Percentiles rank a stretch among this genome's conserved stretches.
These are phyloP conservation scores for Phasianus colchicus DNA, from an alignment of 2,113 vertebrate species.

Conservation along the genomic window DNA sequence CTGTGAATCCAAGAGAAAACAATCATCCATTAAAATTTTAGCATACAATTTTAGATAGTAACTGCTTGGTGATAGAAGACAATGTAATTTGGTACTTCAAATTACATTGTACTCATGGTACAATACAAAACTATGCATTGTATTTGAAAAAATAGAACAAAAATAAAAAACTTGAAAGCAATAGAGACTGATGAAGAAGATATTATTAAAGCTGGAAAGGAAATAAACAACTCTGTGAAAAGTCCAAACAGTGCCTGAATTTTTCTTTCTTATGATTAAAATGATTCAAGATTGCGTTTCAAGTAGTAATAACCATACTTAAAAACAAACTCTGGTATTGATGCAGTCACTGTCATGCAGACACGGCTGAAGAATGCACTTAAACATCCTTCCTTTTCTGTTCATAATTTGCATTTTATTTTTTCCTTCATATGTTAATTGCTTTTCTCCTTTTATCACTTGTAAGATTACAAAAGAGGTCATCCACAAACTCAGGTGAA, in stretches of 20 bases:
- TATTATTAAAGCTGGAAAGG: background rate
- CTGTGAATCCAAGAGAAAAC: background rate
- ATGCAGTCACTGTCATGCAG: background rate
- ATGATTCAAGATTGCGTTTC: background rate
- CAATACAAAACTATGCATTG: background rate
- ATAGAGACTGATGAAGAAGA: background rate
- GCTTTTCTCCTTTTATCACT: background rate
- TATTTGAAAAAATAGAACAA: background rate
- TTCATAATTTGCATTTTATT: background rate
- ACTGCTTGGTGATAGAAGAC: background rate
- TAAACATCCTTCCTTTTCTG: background rate
- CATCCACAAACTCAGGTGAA: background rate
- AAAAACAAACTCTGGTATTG: background rate
- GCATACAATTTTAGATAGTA: background rate
- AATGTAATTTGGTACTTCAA: background rate
- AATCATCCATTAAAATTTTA: background rate
- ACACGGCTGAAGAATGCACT: background rate
- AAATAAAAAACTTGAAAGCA: background rate
- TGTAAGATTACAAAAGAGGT: background rate
- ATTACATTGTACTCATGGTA: no score
- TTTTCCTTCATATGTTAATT: background rate
- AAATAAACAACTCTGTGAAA: background rate
- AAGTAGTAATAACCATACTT: background rate
- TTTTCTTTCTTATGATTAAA: background rate
- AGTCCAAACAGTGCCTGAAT: background rate